Conservation (phyloP, 2,113 vertebrate species). For the Larimichthys crocea region DNA sequence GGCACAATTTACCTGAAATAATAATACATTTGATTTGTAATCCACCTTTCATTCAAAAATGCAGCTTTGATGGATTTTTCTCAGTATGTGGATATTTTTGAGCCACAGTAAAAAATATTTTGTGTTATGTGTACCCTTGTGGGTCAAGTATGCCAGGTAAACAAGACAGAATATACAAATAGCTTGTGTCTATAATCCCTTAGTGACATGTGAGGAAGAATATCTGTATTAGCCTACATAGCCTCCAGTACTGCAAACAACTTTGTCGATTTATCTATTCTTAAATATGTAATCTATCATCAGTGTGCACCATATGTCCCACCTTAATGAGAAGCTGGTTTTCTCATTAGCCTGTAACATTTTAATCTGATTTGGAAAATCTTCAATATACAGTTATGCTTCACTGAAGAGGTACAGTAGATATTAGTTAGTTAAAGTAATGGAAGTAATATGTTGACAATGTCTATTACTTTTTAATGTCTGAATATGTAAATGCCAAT, state of each 20-base stretch:
- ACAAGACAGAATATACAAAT: background rate
- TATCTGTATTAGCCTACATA: background rate
- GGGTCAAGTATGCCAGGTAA: conserved; percentile 13
- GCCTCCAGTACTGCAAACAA: background rate
- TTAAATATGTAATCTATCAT: background rate
- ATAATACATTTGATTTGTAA: conserved; percentile 51
- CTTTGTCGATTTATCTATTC: background rate
- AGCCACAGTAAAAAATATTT: conserved; percentile 15
- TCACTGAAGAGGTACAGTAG: background rate
- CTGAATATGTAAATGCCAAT: too few species aligned
- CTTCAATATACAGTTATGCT: background rate
- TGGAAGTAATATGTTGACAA: too few species aligned
- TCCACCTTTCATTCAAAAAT: conserved; percentile 50
- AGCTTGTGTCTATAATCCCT: background rate
- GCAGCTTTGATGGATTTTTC: conserved; percentile 17
- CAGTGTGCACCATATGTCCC: background rate
- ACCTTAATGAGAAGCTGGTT: background rate
- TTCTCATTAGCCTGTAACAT: background rate
- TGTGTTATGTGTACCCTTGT: conserved; percentile 12
- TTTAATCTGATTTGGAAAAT: conserved; percentile 1
- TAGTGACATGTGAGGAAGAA: background rate
- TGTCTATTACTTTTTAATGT: too few species aligned
- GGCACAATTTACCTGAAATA: conserved; percentile 55
- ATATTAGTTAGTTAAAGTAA: background rate
- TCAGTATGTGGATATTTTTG: conserved; percentile 14